Conservation (phyloP, 2,797 vertebrate species). For the Darevskia mixta region DNA sequence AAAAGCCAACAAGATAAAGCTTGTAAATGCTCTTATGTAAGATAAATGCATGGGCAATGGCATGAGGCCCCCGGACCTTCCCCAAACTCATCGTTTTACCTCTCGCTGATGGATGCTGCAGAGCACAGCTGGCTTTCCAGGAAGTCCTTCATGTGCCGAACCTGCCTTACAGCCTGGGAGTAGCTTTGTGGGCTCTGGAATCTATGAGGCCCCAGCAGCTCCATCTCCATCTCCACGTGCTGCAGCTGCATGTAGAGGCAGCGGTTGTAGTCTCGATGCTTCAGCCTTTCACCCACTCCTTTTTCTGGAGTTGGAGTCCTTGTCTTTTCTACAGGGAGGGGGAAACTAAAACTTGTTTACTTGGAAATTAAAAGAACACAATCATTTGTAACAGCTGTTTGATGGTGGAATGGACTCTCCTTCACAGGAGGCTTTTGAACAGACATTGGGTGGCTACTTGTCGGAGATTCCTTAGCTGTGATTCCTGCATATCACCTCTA, state of each 20-base stretch:
- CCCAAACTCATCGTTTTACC: slow-evolving; percentile 57
- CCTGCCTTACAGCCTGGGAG: slow-evolving; percentile 83
- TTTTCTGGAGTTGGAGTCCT: slow-evolving; percentile 72
- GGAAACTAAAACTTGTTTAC: not conserved
- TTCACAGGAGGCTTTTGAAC: no score
- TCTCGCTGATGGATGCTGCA: slow-evolving; percentile 34
- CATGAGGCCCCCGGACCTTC: not conserved
- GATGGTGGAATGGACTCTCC: no score
- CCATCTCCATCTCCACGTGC: slow-evolving; percentile 86
- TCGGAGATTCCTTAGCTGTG: no score
- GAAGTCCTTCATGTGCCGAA: slow-evolving; percentile 86
- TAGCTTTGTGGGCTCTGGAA: slow-evolving; percentile 85
- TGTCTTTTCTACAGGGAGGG: slow-evolving; percentile 75
- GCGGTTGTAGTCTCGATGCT: slow-evolving; percentile 77
- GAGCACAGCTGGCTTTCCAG: slow-evolving; percentile 78
- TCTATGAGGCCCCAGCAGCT: slow-evolving; percentile 81
- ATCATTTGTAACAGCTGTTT: no score
- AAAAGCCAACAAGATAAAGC: no score
- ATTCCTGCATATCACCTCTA: no score
- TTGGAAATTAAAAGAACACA: not conserved
- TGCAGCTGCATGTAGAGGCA: slow-evolving; percentile 90
- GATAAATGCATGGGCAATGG: no score
- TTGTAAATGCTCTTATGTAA: not conserved
- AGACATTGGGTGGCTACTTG: no score
- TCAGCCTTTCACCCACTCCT: slow-evolving; percentile 64